Evolutionary conservation across 2,888 invertebrate species (phyloP).

Genomic region (Ormyrus nitidulus): DNA sequence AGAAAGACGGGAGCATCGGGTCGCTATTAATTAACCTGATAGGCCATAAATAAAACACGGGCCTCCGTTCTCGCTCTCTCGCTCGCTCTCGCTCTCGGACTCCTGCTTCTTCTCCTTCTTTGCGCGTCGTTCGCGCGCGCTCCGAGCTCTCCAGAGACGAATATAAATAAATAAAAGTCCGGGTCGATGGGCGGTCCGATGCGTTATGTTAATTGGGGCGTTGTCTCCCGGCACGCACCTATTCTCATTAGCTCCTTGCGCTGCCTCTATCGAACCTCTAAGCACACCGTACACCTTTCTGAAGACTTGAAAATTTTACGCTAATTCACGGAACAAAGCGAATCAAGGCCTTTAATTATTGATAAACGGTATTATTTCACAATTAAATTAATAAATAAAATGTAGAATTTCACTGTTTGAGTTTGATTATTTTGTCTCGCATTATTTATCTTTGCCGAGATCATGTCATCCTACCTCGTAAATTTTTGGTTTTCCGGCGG

Average conservation of each 20-base stretch:
- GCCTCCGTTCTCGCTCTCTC: conserved; percentile 58
- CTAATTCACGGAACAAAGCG: too few species aligned
- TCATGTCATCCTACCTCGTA: conserved; percentile 31
- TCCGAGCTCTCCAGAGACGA: conserved; percentile 66
- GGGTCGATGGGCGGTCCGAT: conserved; percentile 62
- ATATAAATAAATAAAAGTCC: conserved; percentile 75
- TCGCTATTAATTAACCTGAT: conserved; percentile 74
- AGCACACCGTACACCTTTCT: too few species aligned
- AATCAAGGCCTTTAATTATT: too few species aligned
- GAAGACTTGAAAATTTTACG: too few species aligned
- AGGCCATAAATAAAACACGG: conserved; percentile 71
- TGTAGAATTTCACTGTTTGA: background rate
- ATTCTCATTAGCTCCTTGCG: conserved; percentile 69
- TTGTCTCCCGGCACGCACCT: conserved; percentile 74
- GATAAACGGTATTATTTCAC: too few species aligned
- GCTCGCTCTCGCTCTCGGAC: conserved; percentile 50
- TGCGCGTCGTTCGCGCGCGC: conserved; percentile 56
- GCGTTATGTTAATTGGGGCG: conserved; percentile 76
- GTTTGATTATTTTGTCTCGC: conserved; percentile 28
- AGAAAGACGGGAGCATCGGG: conserved; percentile 59
- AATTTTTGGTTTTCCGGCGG: conserved; percentile 52
- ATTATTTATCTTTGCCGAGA: conserved; percentile 22
- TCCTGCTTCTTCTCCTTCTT: conserved; percentile 48
- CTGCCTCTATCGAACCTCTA: conserved; percentile 66
- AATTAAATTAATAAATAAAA: too few species aligned